Conservation (phyloP, 2,113 vertebrate genomes). For the Corynorhinus townsendii region DNA sequence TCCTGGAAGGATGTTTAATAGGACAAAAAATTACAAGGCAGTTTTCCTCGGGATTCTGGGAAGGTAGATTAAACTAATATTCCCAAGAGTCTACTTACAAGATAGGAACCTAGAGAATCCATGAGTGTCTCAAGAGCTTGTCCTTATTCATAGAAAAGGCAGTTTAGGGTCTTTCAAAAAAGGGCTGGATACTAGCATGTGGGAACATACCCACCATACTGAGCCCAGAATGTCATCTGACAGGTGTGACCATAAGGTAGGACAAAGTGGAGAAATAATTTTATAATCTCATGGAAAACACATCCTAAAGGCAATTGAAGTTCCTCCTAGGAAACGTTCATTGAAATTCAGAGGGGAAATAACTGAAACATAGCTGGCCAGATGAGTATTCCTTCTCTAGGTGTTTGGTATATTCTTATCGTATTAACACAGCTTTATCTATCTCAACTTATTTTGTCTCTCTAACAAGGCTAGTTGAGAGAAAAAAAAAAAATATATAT, state of each 20-base stretch:
- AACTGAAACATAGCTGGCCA: neutral
- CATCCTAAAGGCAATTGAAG: neutral
- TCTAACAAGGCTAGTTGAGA: neutral
- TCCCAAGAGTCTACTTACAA: neutral
- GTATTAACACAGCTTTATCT: neutral
- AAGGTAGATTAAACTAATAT: neutral
- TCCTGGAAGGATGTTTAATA: neutral
- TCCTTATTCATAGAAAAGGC: neutral
- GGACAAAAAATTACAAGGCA: neutral
- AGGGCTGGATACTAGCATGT: neutral
- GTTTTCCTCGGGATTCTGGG: neutral
- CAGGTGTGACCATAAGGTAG: neutral
- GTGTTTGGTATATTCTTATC: neutral
- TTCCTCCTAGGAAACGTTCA: neutral
- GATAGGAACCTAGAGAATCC: neutral
- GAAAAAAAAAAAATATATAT: neutral
- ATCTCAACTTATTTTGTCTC: neutral
- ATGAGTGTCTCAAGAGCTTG: neutral
- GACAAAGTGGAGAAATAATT: neutral
- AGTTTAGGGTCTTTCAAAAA: neutral
- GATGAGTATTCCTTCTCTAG: neutral
- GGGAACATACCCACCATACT: accelerated
- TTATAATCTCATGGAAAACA: neutral
- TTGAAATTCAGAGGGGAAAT: neutral
- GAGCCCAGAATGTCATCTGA: neutral